Base-by-base conservation (phyloP, 2,888 invertebrate genomes). In the Acleris holmiana region DNA sequence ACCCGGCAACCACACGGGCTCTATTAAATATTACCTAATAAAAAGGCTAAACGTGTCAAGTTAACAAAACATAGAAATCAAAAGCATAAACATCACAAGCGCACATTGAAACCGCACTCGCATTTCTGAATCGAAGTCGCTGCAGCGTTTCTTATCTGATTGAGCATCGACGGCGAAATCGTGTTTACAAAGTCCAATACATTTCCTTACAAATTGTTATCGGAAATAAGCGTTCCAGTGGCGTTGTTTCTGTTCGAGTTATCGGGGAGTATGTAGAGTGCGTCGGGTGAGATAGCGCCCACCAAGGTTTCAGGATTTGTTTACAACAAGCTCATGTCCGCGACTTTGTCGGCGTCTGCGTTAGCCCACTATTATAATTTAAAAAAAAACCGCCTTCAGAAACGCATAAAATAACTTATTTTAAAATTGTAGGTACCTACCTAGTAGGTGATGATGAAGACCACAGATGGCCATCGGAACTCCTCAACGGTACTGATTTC, bases 121-220 rank as follows among this genome's bases (percentile, higher is more conserved):
- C 19, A 7, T 40, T 40, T 40, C n/a, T 21, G 40, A 35, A 8
- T 19, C 18, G 35, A 54, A 60, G 55, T 55, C 49, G 55, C 35
- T 65, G 60, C 60, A 60, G 41, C 48, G 49, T 65, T 55, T 60
- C 49, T 55, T 60, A 60, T 60, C 59, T 23, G 50, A 60, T 65
- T 50, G 44, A 64, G 46, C 48, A 51, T 46, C 66, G 67, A 69
- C 68, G 68, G 68, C 68, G 73, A 69, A 70, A 71, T 62, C 67
- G 69, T 69, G 70, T 74, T 70, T 70, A 73, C 73, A 59, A 59
- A 59, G 40, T 50, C 69, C 70, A 68, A 79, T 67, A 74, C 75
- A 82, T 86, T 88, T 86, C 85, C 85, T 81, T 80, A 79, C 79
- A 83, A 84, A 85, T 82, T 75, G 78, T 77, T 82, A 84, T 85